Conservation (phyloP, 1,140 invertebrate genomes). For the Drosophila auraria region DNA sequence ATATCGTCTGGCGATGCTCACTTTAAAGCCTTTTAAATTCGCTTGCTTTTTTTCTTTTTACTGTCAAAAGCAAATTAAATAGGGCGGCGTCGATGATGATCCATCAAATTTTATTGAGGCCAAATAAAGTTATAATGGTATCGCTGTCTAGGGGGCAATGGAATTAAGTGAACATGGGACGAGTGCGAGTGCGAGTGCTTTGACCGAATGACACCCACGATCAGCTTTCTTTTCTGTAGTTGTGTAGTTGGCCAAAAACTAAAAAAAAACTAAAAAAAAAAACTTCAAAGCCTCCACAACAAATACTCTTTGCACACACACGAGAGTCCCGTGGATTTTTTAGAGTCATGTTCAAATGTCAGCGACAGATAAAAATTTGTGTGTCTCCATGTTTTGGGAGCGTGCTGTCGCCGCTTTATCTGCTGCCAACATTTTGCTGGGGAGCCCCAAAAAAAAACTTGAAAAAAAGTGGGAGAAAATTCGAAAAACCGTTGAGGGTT, state of each 20-base stretch:
- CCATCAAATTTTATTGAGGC: constrained; percentile 68
- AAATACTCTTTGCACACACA: constrained; percentile 56
- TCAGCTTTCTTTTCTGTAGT: constrained; percentile 68
- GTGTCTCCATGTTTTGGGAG: constrained; percentile 69
- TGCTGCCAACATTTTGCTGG: constrained; percentile 38
- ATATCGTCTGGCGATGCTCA: constrained; percentile 44
- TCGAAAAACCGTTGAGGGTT: constrained; percentile 26
- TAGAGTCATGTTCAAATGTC: constrained; percentile 76
- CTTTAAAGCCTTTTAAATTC: constrained; percentile 33
- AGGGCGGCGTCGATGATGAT: constrained; percentile 49
- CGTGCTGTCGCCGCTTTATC: constrained; percentile 59
- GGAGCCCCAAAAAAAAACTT: not conserved
- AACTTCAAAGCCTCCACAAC: constrained; percentile 7
- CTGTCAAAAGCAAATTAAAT: constrained; percentile 24
- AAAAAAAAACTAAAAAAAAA: constrained; percentile 6
- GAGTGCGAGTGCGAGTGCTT: constrained; percentile 49
- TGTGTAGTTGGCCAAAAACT: constrained; percentile 34
- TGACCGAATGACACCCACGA: constrained; percentile 73
- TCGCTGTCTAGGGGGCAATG: constrained; percentile 19
- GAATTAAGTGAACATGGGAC: constrained; percentile 37
- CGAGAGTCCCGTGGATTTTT: constrained; percentile 19
- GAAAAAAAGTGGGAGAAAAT: constrained; percentile 28
- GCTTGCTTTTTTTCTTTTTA: constrained; percentile 25
- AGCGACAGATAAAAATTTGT: constrained; percentile 75
- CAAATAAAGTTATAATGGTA: constrained; percentile 41